Evolutionary conservation across 2,113 vertebrate species (phyloP).

Genomic region (Burhinus bistriatus): DNA sequence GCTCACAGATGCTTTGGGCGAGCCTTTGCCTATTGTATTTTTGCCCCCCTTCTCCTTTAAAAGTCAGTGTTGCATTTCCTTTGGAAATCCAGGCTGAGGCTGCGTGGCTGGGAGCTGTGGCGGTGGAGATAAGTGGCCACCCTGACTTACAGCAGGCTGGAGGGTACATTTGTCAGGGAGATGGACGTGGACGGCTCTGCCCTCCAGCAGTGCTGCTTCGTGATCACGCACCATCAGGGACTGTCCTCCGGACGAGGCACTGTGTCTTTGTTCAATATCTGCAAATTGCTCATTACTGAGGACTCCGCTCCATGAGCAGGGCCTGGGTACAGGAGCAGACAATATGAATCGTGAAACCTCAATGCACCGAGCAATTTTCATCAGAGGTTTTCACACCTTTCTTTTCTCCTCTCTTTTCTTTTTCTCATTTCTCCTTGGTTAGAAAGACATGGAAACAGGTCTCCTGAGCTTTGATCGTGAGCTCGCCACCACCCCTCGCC

Average conservation of each 20-base stretch:
- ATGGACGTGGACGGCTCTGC: neutral
- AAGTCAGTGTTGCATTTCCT: neutral
- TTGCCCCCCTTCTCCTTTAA: neutral
- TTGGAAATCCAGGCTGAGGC: neutral
- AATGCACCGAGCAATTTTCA: neutral
- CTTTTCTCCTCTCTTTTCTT: neutral
- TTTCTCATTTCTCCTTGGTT: neutral
- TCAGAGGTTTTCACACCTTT: slow-evolving; percentile 1
- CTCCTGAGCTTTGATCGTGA: neutral
- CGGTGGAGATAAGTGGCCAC: accelerated
- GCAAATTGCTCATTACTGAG: neutral
- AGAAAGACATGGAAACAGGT: neutral
- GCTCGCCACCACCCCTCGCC: neutral
- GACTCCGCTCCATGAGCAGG: neutral
- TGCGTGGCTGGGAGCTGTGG: neutral
- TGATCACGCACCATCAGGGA: neutral
- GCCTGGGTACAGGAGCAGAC: neutral
- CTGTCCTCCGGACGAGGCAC: neutral
- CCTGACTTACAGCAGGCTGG: neutral
- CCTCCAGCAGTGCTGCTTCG: neutral
- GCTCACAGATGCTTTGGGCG: neutral
- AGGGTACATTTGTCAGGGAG: neutral
- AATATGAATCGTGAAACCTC: neutral
- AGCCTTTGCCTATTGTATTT: neutral
- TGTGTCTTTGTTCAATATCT: neutral